Evolutionary conservation across 2,888 invertebrate species (phyloP).

Genomic region (Napeogenes sylphis): DNA sequence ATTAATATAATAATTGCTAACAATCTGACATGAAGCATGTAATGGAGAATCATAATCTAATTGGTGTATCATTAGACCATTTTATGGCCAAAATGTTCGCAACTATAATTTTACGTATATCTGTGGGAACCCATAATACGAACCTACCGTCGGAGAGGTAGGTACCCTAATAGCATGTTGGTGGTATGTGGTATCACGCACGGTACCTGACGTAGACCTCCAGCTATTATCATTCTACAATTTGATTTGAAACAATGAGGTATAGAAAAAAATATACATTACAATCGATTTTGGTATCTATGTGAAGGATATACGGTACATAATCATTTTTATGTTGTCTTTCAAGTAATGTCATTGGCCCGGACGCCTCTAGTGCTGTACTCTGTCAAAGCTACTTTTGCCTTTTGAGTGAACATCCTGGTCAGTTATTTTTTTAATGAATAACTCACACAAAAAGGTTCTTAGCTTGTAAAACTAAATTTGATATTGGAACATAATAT

Average conservation of each 20-base stretch:
- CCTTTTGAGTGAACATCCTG: slow-evolving; percentile 63
- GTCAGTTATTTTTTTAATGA: no score
- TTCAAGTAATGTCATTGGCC: slow-evolving; percentile 63
- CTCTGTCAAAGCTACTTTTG: slow-evolving; percentile 67
- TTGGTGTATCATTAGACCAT: neutral
- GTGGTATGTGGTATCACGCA: slow-evolving; percentile 30
- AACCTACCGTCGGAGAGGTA: slow-evolving; percentile 16
- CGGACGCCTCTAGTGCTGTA: slow-evolving; percentile 52
- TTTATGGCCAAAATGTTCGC: slow-evolving; percentile 11
- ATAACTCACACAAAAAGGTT: no score
- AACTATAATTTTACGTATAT: slow-evolving; percentile 13
- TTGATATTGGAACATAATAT: no score
- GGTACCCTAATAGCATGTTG: slow-evolving; percentile 6
- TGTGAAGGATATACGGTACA: slow-evolving; percentile 41
- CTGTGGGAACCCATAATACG: slow-evolving; percentile 19
- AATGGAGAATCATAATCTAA: no score
- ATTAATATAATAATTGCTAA: no score
- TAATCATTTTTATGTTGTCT: slow-evolving; percentile 34
- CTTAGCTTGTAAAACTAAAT: no score
- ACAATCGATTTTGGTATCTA: slow-evolving; percentile 40
- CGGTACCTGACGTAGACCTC: slow-evolving; percentile 17
- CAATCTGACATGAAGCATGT: no score
- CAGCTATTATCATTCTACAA: slow-evolving; percentile 30
- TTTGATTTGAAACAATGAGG: slow-evolving; percentile 24
- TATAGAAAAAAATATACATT: slow-evolving; percentile 27